A percentile compares a stretch with the other conserved stretches of the same genome.
Evolutionary conservation across 2,888 invertebrate species (phyloP).

Genomic region (Ptychoptera albimana): DNA sequence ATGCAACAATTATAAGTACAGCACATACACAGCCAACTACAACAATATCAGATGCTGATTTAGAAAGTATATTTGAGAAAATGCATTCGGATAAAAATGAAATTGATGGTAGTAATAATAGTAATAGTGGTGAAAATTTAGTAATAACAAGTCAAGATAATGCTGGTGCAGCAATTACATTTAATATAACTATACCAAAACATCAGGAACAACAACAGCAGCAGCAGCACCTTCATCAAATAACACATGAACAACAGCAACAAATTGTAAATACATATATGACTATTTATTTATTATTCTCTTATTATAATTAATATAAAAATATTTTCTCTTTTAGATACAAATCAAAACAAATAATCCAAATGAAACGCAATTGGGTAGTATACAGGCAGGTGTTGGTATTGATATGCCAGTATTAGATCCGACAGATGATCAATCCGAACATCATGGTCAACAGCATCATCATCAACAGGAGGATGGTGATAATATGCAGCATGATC

Average conservation of each 20-base stretch:
- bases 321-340: constrained; percentile 4
- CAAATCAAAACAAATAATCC: background rate
- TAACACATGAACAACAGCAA: constrained; percentile 1
- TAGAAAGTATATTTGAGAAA: constrained; percentile 32
- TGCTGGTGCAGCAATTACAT: constrained; percentile 27
- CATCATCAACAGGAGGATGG: constrained; percentile 6
- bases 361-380: background rate
- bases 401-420: constrained; percentile 31
- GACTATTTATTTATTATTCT: background rate
- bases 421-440: constrained; percentile 21
- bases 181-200: constrained; percentile 31
- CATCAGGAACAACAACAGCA: background rate
- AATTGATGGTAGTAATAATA: constrained; percentile 12
- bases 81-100: constrained; percentile 31
- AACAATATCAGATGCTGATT: constrained; percentile 24
- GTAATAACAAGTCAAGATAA: constrained; percentile 31
- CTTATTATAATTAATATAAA: background rate
- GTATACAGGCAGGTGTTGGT: constrained; percentile 16
- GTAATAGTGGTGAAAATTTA: constrained; percentile 16
- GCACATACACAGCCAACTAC: constrained; percentile 10
- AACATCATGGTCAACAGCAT: constrained; percentile 6
- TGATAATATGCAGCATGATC: constrained; percentile 8
- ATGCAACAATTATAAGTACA: constrained; percentile 9
- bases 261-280: constrained; percentile 3
- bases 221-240: background rate